phyloP scores from a whole-genome alignment of 2,113 vertebrate genomes.

The Ovibos moschatus region DNA sequence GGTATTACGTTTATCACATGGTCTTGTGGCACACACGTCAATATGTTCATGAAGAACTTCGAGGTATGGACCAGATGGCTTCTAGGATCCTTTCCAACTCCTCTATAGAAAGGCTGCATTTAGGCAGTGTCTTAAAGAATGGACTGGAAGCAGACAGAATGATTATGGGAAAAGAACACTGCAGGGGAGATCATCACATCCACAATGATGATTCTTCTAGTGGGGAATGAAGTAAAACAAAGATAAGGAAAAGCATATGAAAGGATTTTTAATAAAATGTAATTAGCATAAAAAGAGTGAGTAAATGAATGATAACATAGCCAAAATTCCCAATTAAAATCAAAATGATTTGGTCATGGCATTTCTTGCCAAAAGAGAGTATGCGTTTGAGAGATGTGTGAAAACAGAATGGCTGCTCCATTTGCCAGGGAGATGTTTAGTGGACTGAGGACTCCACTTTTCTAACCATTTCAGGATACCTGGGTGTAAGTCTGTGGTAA shows the following conservation, averaged over 20 bases:
- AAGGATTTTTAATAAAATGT: conserved; percentile 10
- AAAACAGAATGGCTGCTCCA: neutral
- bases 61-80: neutral
- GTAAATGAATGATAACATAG: neutral
- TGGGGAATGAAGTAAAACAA: conserved; percentile 4
- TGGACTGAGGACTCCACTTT: neutral
- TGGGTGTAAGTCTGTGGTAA: neutral
- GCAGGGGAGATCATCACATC: neutral
- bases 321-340: neutral
- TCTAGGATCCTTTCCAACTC: neutral
- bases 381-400: neutral
- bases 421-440: neutral
- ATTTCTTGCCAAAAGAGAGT: neutral
- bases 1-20: neutral
- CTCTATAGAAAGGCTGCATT: neutral
- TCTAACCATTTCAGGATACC: neutral
- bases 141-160: neutral
- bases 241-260: neutral
- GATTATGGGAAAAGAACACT: neutral
- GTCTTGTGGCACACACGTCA: neutral
- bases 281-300: conserved; percentile 33
- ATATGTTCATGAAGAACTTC: conserved; percentile 13
- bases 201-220: neutral
- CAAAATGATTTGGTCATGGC: neutral
- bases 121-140: neutral